Percentiles rank a stretch among this genome's conserved stretches.
Conservation (phyloP, 2,797 vertebrate genomes). For the Ibycter americanus region DNA sequence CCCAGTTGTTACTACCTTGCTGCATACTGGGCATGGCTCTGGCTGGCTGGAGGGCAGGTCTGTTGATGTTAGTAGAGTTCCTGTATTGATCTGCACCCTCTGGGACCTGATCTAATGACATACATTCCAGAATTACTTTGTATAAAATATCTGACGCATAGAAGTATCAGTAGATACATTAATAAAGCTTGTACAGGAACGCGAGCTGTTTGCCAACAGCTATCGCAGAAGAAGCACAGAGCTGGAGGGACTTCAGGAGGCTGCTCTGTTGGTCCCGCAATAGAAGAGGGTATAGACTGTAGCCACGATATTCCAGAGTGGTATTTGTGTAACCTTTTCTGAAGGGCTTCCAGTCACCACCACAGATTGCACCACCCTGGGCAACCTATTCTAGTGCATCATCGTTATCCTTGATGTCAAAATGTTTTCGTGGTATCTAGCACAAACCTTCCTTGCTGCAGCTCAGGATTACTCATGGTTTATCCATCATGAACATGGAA, state of each 20-base stretch:
- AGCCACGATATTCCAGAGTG: not conserved
- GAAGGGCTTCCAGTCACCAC: not conserved
- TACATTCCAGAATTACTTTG: not conserved
- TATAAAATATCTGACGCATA: not conserved
- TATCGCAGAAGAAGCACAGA: not conserved
- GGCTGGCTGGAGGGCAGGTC: not conserved
- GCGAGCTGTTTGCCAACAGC: not conserved
- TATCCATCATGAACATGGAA: not conserved
- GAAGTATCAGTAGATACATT: not conserved
- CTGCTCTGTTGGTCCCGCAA: not conserved
- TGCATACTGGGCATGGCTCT: fast-evolving
- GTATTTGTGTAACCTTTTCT: not conserved
- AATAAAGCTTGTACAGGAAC: not conserved
- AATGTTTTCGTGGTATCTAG: not conserved
- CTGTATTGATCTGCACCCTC: not conserved
- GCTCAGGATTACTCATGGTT: not conserved
- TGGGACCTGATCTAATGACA: not conserved
- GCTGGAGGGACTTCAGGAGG: not conserved
- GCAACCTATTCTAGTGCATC: not conserved
- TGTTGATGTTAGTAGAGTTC: not conserved
- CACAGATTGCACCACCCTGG: not conserved
- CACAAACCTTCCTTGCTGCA: not conserved
- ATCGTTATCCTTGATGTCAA: not conserved
- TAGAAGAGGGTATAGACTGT: not conserved
- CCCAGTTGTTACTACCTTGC: not conserved